Base-by-base conservation (phyloP, 2,888 invertebrate species). In the Osedax fenrisi region DNA sequence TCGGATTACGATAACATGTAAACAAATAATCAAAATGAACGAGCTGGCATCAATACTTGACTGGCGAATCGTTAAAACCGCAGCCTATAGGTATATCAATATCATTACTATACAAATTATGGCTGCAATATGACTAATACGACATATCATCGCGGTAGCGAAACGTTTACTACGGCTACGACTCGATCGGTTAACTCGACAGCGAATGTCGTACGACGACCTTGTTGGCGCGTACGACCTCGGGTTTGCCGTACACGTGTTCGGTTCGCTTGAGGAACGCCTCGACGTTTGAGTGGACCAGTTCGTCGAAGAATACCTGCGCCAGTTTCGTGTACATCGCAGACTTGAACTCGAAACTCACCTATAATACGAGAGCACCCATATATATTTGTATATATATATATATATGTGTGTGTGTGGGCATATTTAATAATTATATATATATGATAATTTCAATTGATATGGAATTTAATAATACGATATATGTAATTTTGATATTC, bases 261-360 rank as follows among this genome's bases (percentile, higher is more conserved):
- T 88, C 87, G 0, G 93, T 95, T 85, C 96, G 92, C 77, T 88
- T 87, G 66, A 94, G 88, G 85, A 97, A 97, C 2, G 96, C 94
- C 78, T 89, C 89, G 82, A 96, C 95, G 94, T 95, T 97, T 86
- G 92, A 91, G 81, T 90, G 88, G n/a, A 94, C 94, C 66, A 96
- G 90, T 86, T 93, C 90, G 84, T 96, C 94, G 84, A 98, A 97
- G 85, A 98, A 94, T 81, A 95, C 87, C 85, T 91, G 90, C 0
- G 95, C 91, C 78, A 97, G 84, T 80, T 92, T 90, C 59, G 94
- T 92, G 84, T 97, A 92, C 56, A 97, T 85, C 1, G 88, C 85
- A 0, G 94, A 94, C 76, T 90, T 90, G 83, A 98, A 97, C 85
- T 95, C 91, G 85, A 97, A 97, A 21, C 90, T 74, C 25, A 84